Evolutionary conservation across 92 coral and sea anemone species (phyloP).

Genomic region (Palythoa grandis): DNA sequence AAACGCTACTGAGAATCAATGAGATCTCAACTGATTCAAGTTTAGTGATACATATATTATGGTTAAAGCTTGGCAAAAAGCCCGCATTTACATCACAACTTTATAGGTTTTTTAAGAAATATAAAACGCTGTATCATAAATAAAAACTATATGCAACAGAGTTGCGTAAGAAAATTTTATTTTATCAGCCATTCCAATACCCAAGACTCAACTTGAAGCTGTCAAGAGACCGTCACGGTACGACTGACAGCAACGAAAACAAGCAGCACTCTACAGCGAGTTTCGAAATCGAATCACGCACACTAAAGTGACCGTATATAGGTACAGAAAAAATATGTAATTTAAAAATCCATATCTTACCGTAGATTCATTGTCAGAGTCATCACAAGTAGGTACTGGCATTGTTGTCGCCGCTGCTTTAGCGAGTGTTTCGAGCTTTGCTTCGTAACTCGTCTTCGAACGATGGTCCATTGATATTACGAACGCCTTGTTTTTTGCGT

Average conservation of each 20-base stretch:
- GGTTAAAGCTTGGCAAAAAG: neutral
- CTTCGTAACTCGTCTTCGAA: slow-evolving; percentile 4
- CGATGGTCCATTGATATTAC: slow-evolving; percentile 36
- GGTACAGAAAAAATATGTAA: neutral
- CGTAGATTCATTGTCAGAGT: slow-evolving; percentile 85
- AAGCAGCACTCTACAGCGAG: neutral
- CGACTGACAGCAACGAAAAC: too few relatives aligned
- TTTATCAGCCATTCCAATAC: neutral
- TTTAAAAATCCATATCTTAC: slow-evolving; percentile 50
- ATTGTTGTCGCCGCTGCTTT: slow-evolving; percentile 51
- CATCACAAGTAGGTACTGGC: slow-evolving; percentile 85
- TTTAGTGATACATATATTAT: too few relatives aligned
- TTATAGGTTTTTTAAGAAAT: neutral
- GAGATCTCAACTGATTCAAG: neutral
- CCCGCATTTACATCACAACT: neutral
- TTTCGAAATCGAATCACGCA: slow-evolving; percentile 4
- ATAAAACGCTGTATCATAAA: neutral
- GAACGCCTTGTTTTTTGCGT: slow-evolving; percentile 20
- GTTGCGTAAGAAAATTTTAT: neutral
- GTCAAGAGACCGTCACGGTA: slow-evolving; percentile 16
- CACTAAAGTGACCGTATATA: neutral
- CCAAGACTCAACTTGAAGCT: neutral
- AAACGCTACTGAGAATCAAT: neutral
- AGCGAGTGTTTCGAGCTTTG: slow-evolving; percentile 34
- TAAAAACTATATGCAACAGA: neutral